These are phyloP conservation scores for Collichthys lucidus DNA, from an alignment of 2,113 vertebrate species.

Conservation along the genomic window DNA sequence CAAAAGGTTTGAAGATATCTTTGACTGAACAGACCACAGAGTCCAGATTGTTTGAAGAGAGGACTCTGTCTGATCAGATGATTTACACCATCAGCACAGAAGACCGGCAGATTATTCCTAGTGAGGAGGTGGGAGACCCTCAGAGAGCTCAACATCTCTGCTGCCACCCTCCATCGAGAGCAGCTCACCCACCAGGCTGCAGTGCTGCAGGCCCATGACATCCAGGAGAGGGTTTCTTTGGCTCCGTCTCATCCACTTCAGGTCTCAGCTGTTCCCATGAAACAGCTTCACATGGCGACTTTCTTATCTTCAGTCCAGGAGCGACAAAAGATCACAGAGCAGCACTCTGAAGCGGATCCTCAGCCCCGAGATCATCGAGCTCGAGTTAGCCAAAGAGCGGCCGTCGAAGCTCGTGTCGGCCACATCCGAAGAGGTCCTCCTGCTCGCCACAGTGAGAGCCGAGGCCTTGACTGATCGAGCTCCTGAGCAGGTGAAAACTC, in stretches of 20 bases:
- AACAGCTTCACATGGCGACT: conserved; percentile 67
- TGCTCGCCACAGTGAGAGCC: conserved; percentile 68
- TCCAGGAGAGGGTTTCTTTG: conserved; percentile 73
- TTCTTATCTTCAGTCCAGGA: conserved; percentile 82
- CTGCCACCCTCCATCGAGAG: conserved; percentile 78
- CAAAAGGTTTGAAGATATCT: conserved; percentile 72
- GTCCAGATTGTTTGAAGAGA: conserved; percentile 66
- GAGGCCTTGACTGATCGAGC: conserved; percentile 44
- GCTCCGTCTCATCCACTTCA: conserved; percentile 51
- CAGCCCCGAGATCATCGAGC: conserved; percentile 75
- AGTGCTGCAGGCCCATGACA: conserved; percentile 75
- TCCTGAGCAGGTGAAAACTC: conserved; percentile 40
- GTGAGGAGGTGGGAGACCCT: conserved; percentile 79
- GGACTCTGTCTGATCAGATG: conserved; percentile 73
- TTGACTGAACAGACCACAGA: conserved; percentile 71
- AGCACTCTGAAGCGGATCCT: conserved; percentile 80
- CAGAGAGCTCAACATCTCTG: conserved; percentile 68
- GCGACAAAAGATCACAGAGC: conserved; percentile 78
- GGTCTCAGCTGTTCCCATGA: conserved; percentile 62
- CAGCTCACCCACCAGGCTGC: conserved; percentile 77
- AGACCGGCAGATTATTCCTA: conserved; percentile 74
- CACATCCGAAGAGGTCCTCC: conserved; percentile 74
- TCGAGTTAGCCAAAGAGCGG: conserved; percentile 64
- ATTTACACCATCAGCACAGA: conserved; percentile 81
- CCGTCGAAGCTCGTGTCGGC: conserved; percentile 70